A percentile compares a stretch with the other conserved stretches of the same genome.
Conservation (phyloP, 2,888 invertebrate species). For the Pseudococcus jackbeardsleyi region DNA sequence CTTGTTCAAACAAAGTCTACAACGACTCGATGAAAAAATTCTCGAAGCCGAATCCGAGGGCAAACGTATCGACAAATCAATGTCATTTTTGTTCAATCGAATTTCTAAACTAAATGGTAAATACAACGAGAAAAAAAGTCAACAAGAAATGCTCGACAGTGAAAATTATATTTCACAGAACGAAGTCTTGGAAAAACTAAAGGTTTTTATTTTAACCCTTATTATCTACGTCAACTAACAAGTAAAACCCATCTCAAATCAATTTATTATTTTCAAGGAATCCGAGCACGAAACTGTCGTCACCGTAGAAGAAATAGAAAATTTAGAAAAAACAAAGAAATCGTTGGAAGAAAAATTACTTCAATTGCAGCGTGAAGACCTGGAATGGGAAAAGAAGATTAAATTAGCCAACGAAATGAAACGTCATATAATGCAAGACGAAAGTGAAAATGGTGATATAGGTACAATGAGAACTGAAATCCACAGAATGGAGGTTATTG, state of each 20-base stretch:
- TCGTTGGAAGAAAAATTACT: constrained; percentile 76
- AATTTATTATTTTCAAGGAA: neutral
- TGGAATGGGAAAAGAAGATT: constrained; percentile 87
- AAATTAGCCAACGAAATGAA: constrained; percentile 79
- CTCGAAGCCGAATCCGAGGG: constrained; percentile 31
- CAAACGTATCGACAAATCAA: constrained; percentile 35
- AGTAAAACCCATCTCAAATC: neutral
- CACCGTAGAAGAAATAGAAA: constrained; percentile 16
- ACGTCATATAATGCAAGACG: constrained; percentile 77
- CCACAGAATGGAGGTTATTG: constrained; percentile 82
- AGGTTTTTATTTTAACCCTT: constrained; percentile 4
- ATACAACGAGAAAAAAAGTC: constrained; percentile 44
- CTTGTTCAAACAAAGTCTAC: constrained; percentile 23
- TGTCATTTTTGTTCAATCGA: constrained; percentile 7
- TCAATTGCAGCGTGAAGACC: constrained; percentile 76
- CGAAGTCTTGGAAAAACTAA: constrained; percentile 45
- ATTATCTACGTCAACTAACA: neutral
- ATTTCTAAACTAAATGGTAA: constrained; percentile 55
- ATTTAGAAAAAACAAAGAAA: constrained; percentile 21
- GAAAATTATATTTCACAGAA: constrained; percentile 53
- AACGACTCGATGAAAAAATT: constrained; percentile 10
- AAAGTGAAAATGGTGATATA: constrained; percentile 79
- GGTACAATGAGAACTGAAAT: constrained; percentile 85
- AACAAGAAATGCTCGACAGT: constrained; percentile 13
- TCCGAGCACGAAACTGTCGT: constrained; percentile 35